These are phyloP conservation scores for Sarcophaga carnaria DNA, from an alignment of 2,888 invertebrate species.

Conservation along the genomic window DNA sequence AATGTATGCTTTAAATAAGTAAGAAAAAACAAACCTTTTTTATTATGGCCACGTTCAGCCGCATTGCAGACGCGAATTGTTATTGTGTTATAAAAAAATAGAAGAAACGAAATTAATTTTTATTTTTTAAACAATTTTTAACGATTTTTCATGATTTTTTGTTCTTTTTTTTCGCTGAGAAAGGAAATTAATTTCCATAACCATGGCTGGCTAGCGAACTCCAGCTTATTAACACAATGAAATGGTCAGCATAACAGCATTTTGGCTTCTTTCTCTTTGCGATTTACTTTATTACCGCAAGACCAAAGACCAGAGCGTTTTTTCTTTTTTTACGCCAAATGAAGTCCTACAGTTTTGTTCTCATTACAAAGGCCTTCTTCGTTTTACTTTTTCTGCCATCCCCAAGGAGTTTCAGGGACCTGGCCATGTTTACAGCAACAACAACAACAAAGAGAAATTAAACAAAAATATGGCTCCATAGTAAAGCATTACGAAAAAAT, in stretches of 20 bases:
- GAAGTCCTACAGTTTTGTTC: background rate
- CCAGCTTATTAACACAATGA: constrained; percentile 20
- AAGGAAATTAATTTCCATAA: constrained; percentile 40
- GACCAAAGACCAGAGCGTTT: background rate
- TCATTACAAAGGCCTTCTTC: background rate
- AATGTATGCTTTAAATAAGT: constrained; percentile 7
- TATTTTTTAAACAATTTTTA: too few relatives aligned
- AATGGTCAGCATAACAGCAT: constrained; percentile 18
- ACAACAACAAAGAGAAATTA: constrained; percentile 2
- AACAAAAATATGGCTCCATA: constrained; percentile 1
- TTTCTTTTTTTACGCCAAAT: background rate
- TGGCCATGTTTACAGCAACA: constrained; percentile 41
- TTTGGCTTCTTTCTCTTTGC: background rate
- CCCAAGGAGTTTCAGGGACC: constrained; percentile 21
- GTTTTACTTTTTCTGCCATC: background rate
- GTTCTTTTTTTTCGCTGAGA: background rate
- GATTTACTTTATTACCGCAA: background rate
- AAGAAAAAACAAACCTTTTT: background rate
- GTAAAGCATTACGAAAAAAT: constrained; percentile 56
- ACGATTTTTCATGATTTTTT: background rate
- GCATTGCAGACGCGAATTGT: constrained; percentile 54
- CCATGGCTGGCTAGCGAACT: background rate
- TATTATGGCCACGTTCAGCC: constrained; percentile 55
- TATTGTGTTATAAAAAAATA: constrained; percentile 19
- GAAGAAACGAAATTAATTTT: too few relatives aligned